A percentile compares a stretch with the other conserved stretches of the same genome.
These are phyloP conservation scores for Centropyge bicolor DNA, from an alignment of 2,797 vertebrate genomes.

Conservation along the genomic window DNA sequence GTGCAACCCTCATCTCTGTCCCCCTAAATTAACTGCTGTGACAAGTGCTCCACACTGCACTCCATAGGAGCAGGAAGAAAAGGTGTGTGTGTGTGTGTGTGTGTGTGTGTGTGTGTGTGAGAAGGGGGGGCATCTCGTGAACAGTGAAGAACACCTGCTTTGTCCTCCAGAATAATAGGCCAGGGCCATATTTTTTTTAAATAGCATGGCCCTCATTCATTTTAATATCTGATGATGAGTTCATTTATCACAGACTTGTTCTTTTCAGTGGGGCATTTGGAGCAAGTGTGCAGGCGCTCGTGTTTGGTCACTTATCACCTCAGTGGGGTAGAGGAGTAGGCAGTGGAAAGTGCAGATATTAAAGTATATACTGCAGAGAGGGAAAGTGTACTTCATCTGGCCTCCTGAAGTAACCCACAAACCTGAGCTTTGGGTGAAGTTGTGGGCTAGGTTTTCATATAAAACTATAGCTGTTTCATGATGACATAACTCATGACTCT, in stretches of 20 bases:
- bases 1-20: conserved; percentile 68
- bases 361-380: neutral
- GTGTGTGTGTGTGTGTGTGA: conserved; percentile 4
- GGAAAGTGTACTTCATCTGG: neutral
- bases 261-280: conserved; percentile 41
- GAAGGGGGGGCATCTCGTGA: conserved; percentile 29
- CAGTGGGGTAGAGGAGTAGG: conserved; percentile 27
- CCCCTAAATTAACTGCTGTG: conserved; percentile 69
- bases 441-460: neutral
- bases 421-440: neutral
- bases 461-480: neutral
- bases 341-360: conserved; percentile 9
- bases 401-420: neutral
- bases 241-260: conserved; percentile 59
- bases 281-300: conserved; percentile 18
- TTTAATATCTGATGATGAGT: conserved; percentile 64
- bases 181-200: conserved; percentile 49
- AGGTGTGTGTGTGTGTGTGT: conserved; percentile 11
- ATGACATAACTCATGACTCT: neutral
- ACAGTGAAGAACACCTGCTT: conserved; percentile 58
- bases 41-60: conserved; percentile 59
- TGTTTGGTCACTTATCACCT: conserved; percentile 47
- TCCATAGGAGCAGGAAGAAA: conserved; percentile 28
- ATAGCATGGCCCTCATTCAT: conserved; percentile 56
- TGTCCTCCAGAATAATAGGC: conserved; percentile 68